phyloP scores from a whole-genome alignment of 2,797 vertebrate species.

The Lagocephalus sceleratus region DNA sequence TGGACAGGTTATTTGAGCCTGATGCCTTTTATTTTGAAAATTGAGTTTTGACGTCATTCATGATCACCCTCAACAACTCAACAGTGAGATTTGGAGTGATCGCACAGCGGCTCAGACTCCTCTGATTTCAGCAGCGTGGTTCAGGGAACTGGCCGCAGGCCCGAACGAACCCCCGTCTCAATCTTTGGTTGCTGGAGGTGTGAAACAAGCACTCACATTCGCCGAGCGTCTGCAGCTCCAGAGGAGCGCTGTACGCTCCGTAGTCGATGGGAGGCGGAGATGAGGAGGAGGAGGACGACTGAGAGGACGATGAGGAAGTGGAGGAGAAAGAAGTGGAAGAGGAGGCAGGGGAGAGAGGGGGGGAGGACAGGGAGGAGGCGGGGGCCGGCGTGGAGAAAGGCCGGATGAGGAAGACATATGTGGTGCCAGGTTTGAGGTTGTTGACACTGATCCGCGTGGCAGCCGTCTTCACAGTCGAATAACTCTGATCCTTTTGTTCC shows the following conservation, averaged over 20 bases:
- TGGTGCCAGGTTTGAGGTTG: slow-evolving; percentile 92
- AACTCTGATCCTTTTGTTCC: slow-evolving; percentile 92
- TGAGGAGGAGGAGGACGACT: slow-evolving; percentile 52
- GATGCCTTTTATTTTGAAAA: too few relatives aligned
- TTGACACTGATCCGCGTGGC: slow-evolving; percentile 84
- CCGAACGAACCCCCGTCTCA: slow-evolving; percentile 32
- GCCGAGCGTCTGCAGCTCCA: slow-evolving; percentile 91
- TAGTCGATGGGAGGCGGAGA: slow-evolving; percentile 74
- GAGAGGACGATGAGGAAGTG: slow-evolving; percentile 53
- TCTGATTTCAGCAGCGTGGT: slow-evolving; percentile 26
- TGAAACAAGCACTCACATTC: slow-evolving; percentile 81
- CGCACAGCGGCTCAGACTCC: not conserved
- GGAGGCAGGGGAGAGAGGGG: slow-evolving; percentile 75
- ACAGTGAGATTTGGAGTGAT: too few relatives aligned
- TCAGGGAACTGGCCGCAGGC: slow-evolving; percentile 52
- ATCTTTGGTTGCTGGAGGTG: slow-evolving; percentile 25
- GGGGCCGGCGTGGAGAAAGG: slow-evolving; percentile 70
- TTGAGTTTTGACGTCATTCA: too few relatives aligned
- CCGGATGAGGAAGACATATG: slow-evolving; percentile 92
- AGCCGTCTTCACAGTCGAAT: slow-evolving; percentile 91
- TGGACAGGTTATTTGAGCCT: too few relatives aligned
- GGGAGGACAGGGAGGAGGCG: slow-evolving; percentile 66
- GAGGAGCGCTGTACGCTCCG: slow-evolving; percentile 82
- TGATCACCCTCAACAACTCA: too few relatives aligned
- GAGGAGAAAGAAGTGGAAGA: slow-evolving; percentile 33